Base-by-base conservation (phyloP, 2,113 vertebrate genomes). In the Xyrauchen texanus region DNA sequence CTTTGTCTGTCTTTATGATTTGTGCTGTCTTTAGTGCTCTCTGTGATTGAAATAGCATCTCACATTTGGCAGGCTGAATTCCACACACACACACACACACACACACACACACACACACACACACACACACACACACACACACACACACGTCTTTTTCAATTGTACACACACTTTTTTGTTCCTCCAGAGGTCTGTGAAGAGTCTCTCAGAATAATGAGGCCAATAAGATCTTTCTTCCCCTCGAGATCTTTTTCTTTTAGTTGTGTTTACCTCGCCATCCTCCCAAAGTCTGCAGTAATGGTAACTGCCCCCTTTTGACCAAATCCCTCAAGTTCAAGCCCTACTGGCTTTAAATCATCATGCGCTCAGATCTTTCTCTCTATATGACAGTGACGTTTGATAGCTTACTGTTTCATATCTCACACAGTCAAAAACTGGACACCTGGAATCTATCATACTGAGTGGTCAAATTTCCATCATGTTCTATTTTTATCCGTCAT, bases 21-120 rank as follows among this genome's bases (percentile, higher is more conserved):
- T 8, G 10, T 62, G 58, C 57, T 74, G 62, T 74, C 4, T 74
- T 62, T 74, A 74, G 58, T 45, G 61, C 58, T 74, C 42, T 46
- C 44, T 74, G 57, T 61, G 71, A 74, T 74, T 61, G 71, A 74
- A 74, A 74, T 62, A 74, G 71, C 71, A 13, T 74, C 45, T 49
- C 21, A 72, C 65, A 34, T n/a, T n/a, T n/a, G 65, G 16, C 9
- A 4, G 4, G 45, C 45, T 3, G 15, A 12, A 21, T 6, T 66
- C 5, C 1, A 9, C 8, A 9, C 45, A 68, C 53, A 58, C 52
- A 47, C 53, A 21, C 52, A 47, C n/a, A n/a, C n/a, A n/a, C n/a
- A n/a, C n/a, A n/a, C n/a, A n/a, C n/a, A n/a, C n/a, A 66, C 11
- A 68, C 42, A 76, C 53, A 74, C 71, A n/a, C 21, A 6, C 13